Evolutionary conservation across 2,797 vertebrate species (phyloP).

Genomic region (Rhinophrynus dorsalis): DNA sequence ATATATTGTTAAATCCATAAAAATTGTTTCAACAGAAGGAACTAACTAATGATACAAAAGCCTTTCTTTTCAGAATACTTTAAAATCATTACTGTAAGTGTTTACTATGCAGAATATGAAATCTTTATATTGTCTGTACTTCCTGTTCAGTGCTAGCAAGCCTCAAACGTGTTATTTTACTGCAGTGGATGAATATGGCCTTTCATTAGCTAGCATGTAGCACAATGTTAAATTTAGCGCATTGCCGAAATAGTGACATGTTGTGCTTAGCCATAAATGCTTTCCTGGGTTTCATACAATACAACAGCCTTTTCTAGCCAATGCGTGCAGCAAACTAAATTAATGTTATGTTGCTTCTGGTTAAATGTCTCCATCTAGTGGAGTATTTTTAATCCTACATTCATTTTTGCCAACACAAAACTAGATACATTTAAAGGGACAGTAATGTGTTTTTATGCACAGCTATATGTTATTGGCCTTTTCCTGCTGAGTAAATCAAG

Average conservation of each 20-base stretch:
- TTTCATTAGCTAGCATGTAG: background rate
- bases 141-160: background rate
- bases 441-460: background rate
- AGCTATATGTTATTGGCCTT: background rate
- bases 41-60: too few relatives aligned
- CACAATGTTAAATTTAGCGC: constrained; percentile 5
- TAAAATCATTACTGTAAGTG: too few relatives aligned
- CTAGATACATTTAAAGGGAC: background rate
- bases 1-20: too few relatives aligned
- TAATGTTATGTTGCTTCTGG: background rate
- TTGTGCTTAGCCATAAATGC: background rate
- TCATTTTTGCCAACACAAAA: background rate
- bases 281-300: background rate
- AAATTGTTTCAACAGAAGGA: too few relatives aligned
- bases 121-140: background rate
- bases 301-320: background rate
- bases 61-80: too few relatives aligned
- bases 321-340: background rate
- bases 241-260: background rate
- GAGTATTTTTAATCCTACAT: too few relatives aligned
- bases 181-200: background rate
- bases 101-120: background rate
- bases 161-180: background rate
- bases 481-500: too few relatives aligned
- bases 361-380: constrained; percentile 33